Conservation (phyloP, 1,140 invertebrate genomes). For the Heliconius hermathena region DNA sequence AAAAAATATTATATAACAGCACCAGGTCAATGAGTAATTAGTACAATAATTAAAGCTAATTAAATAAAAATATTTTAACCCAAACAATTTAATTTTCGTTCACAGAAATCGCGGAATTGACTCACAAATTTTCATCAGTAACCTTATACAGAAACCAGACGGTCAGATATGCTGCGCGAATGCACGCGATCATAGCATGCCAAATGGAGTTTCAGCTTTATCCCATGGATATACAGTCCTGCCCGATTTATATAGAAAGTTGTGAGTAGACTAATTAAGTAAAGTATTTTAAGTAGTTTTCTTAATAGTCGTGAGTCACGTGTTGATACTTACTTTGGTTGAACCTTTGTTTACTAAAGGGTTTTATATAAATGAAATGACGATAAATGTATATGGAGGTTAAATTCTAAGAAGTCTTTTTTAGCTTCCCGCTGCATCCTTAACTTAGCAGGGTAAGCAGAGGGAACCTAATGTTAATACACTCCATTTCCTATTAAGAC, state of each 20-base stretch:
- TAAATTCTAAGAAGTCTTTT: too few relatives aligned
- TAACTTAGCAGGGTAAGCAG: too few relatives aligned
- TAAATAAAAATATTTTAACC: not conserved
- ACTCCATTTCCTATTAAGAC: too few relatives aligned
- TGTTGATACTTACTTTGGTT: slow-evolving; percentile 1
- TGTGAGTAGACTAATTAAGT: slow-evolving; percentile 84
- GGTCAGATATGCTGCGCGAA: slow-evolving; percentile 88
- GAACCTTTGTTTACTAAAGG: not conserved
- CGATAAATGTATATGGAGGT: not conserved
- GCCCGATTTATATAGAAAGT: slow-evolving; percentile 91
- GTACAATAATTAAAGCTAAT: too few relatives aligned
- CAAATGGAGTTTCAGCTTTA: slow-evolving; percentile 93
- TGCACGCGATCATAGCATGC: slow-evolving; percentile 92
- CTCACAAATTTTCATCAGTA: slow-evolving; percentile 90
- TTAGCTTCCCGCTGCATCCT: too few relatives aligned
- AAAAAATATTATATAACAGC: not conserved
- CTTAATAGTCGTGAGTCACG: slow-evolving; percentile 23
- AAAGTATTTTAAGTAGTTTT: slow-evolving; percentile 12
- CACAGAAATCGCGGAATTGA: slow-evolving; percentile 89
- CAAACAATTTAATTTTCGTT: slow-evolving; percentile 21
- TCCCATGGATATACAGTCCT: slow-evolving; percentile 92
- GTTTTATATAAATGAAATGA: not conserved
- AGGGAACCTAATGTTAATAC: too few relatives aligned
- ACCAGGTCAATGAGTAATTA: not conserved
- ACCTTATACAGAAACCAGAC: slow-evolving; percentile 90